Evolutionary conservation across 2,113 vertebrate species (phyloP), one percentile per base, ranked within the genome.

Genomic region (Pao palembangensis): DNA sequence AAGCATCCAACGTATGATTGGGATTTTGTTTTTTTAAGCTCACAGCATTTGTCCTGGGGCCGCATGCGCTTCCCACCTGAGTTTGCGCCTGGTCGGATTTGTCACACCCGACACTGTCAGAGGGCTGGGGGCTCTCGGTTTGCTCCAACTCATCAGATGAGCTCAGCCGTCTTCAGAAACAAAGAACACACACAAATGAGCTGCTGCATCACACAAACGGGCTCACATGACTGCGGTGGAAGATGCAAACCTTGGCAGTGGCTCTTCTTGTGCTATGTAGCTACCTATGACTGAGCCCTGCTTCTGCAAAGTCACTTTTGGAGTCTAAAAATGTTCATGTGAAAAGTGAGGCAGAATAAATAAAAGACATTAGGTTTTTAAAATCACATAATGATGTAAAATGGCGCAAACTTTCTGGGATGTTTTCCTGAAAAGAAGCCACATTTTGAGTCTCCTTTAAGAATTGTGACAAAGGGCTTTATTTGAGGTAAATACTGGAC

Each of bases 221-320:
- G 7, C 23, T 5, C 5, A 4, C 13, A 34, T 17, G 31, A 44
- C 61, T 42, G 55, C 10, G n/a, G 2, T 41, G 14, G 14, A 17
- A 47, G 10, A 78, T 75, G 86, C 92, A 75, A 81, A 93, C 92
- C 92, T 91, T 87, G 87, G 88, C 54, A 85, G 12, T 0, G 79
- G 77, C 73, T 87, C 90, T 76, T 89, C 90, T 5, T 87, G 82
- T 69, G 75, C 85, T 51, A 92, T 71, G 87, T 86, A 90, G 81
- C 88, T 89, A 75, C 91, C 91, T 85, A 93, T 83, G 73, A 92
- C 48, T 85, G 92, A 93, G 55, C 90, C 92, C 79, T 82, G 90
- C 91, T 91, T 93, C 91, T 85, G 57, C 76, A 88, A 79, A 63
- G 66, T 50, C 60, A 83, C 86, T 87, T 88, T 81, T 75, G 76